These are phyloP conservation scores for Clavelina lepadiformis DNA, from an alignment of 23 tunicate species.

Conservation along the genomic window DNA sequence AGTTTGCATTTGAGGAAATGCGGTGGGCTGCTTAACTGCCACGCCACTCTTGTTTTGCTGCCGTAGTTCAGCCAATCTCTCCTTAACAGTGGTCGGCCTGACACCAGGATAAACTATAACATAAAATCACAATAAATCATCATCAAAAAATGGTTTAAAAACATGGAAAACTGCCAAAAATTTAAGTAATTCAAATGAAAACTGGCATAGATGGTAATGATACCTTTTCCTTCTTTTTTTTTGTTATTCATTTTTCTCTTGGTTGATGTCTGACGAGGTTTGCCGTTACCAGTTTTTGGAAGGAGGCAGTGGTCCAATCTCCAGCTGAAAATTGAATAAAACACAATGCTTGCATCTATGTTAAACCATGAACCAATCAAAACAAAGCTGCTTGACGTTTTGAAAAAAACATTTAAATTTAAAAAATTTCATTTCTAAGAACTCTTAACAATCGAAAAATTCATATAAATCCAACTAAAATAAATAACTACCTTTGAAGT, in stretches of 20 bases:
- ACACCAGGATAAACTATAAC: constrained; percentile 51
- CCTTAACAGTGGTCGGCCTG: constrained; percentile 27
- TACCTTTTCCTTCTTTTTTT: constrained; percentile 1
- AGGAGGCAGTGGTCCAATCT: constrained; percentile 36
- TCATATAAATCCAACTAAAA: no score
- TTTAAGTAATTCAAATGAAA: neutral
- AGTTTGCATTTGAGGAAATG: no score
- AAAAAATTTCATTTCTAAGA: no score
- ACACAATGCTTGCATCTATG: neutral
- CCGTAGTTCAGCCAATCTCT: constrained; percentile 15
- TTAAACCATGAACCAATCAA: no score
- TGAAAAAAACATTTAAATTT: no score
- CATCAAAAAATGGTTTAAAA: neutral
- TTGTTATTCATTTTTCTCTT: constrained; percentile 44
- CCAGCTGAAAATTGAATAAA: constrained; percentile 2
- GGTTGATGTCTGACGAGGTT: constrained; percentile 47
- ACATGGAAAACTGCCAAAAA: neutral
- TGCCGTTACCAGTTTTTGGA: constrained; percentile 62
- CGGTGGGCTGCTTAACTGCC: no score
- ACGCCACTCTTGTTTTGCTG: constrained; percentile 20
- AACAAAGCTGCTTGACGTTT: no score
- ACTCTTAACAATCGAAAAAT: no score
- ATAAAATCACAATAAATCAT: neutral
- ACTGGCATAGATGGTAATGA: neutral
- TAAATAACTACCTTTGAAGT: no score